A percentile compares a stretch with the other conserved stretches of the same genome.
Evolutionary conservation across 2,797 vertebrate species (phyloP).

Genomic region (Eurystomus glaucurus): DNA sequence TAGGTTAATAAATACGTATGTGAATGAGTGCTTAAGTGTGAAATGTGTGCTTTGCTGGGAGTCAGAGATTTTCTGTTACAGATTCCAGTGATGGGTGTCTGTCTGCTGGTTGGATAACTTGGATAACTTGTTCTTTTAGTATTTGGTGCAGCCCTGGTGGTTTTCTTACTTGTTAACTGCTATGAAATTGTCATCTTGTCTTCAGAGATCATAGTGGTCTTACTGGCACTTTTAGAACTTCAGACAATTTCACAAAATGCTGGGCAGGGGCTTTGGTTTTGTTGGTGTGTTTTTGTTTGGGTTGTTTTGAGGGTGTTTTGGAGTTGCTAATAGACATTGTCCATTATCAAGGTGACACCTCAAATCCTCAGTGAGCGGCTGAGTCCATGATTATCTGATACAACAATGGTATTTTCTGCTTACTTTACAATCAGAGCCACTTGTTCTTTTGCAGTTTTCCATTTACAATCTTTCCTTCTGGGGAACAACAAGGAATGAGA

Average conservation of each 20-base stretch:
- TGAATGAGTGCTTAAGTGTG: background rate
- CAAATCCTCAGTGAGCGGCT: background rate
- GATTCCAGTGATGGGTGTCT: background rate
- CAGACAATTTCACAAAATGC: background rate
- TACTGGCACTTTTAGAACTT: background rate
- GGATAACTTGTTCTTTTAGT: background rate
- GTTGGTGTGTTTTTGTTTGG: background rate
- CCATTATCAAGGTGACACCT: background rate
- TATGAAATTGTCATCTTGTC: background rate
- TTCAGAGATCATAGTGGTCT: background rate
- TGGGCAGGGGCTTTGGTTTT: background rate
- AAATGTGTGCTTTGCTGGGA: background rate
- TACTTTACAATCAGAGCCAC: background rate
- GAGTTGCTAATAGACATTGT: background rate
- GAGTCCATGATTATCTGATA: background rate
- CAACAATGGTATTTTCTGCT: background rate
- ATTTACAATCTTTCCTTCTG: background rate
- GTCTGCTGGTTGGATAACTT: background rate
- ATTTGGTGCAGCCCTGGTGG: background rate
- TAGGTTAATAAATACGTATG: background rate
- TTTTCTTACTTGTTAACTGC: background rate
- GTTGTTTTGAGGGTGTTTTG: background rate
- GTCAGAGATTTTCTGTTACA: background rate
- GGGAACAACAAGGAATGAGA: background rate
- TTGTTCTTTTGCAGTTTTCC: background rate